Percentiles rank a stretch among this genome's conserved stretches.
Evolutionary conservation across 2,888 invertebrate genomes (phyloP).

Genomic region (Microdon myrmicae): DNA sequence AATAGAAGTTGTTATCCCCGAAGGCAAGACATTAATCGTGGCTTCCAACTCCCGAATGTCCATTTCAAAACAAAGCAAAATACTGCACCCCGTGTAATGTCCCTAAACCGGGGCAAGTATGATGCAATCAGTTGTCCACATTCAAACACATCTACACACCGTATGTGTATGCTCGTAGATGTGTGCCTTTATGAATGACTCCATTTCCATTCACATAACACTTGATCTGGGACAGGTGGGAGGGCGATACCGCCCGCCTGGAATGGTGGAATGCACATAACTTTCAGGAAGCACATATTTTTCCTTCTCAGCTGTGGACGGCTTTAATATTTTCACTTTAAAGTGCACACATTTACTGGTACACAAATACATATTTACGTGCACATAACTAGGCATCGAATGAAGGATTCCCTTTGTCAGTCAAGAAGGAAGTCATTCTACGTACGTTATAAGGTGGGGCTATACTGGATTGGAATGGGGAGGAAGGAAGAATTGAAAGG

Average conservation of each 20-base stretch:
- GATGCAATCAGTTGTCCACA: slow-evolving; percentile 45
- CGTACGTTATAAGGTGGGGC: no score
- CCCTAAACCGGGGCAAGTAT: slow-evolving; percentile 52
- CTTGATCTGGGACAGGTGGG: slow-evolving; percentile 50
- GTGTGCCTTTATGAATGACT: slow-evolving; percentile 43
- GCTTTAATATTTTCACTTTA: slow-evolving; percentile 33
- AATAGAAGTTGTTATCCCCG: slow-evolving; percentile 24
- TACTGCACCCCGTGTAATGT: slow-evolving; percentile 14
- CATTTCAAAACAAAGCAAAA: slow-evolving; percentile 28
- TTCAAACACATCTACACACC: no score
- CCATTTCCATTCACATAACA: slow-evolving; percentile 39
- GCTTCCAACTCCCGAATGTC: slow-evolving; percentile 17
- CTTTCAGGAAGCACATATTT: slow-evolving; percentile 43
- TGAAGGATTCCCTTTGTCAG: slow-evolving; percentile 9
- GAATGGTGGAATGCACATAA: slow-evolving; percentile 31
- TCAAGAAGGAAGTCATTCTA: slow-evolving; percentile 41
- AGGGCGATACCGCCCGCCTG: slow-evolving; percentile 12
- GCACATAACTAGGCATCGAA: slow-evolving; percentile 2
- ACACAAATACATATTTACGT: no score
- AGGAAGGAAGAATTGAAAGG: no score
- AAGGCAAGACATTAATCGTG: slow-evolving; percentile 47
- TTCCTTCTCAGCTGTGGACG: slow-evolving; percentile 12
- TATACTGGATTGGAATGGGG: no score
- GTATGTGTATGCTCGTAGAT: slow-evolving; percentile 4
- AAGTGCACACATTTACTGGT: slow-evolving; percentile 31